These are phyloP conservation scores for Zapus hudsonius DNA, from an alignment of 2,113 vertebrate species.

Conservation along the genomic window DNA sequence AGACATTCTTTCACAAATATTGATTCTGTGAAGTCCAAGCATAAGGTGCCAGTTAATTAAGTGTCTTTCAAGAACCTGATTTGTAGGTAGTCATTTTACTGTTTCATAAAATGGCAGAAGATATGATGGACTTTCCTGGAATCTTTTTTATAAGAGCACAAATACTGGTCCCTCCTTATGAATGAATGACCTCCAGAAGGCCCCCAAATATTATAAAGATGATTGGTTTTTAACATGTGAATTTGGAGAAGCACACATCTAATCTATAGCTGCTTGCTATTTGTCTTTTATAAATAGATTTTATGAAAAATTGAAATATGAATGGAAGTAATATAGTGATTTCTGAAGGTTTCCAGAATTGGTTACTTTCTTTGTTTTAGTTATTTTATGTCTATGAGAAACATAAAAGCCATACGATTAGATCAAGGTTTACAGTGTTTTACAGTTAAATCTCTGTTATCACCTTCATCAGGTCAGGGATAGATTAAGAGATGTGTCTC, in stretches of 20 bases:
- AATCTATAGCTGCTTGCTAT: not conserved
- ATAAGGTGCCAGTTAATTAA: not conserved
- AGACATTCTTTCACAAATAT: not conserved
- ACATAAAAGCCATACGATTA: not conserved
- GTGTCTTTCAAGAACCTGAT: not conserved
- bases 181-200: not conserved
- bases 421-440: not conserved
- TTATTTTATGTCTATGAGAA: not conserved
- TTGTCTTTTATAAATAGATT: not conserved
- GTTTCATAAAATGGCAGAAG: not conserved
- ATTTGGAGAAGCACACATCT: not conserved
- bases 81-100: not conserved
- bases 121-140: not conserved
- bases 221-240: not conserved
- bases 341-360: not conserved
- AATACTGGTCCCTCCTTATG: not conserved
- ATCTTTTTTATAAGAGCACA: not conserved
- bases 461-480: no score
- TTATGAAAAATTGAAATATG: not conserved
- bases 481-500: no score
- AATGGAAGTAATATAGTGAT: not conserved
- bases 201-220: not conserved
- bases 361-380: not conserved
- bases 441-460: no score
- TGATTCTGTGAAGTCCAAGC: not conserved